Conservation (phyloP, 2,888 invertebrate species). For the Sylvicola cinctus region DNA sequence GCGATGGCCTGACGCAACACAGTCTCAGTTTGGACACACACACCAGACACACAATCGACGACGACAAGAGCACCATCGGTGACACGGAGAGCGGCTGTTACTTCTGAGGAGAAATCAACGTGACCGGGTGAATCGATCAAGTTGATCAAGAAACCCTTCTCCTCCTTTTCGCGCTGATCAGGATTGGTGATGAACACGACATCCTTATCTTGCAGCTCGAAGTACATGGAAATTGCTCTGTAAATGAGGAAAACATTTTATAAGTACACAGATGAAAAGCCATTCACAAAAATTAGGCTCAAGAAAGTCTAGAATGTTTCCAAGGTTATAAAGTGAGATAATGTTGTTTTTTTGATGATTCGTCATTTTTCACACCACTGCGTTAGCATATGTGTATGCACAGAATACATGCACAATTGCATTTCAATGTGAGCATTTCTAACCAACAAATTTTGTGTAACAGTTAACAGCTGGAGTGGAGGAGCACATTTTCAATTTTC, state of each 20-base stretch:
- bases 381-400: no score
- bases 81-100: conserved; percentile 98
- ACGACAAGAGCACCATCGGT: conserved; percentile 99
- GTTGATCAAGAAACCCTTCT: conserved; percentile 97
- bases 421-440: no score
- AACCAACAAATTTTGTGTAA: no score
- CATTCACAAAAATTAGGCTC: background rate
- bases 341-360: no score
- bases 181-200: conserved; percentile 76
- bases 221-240: conserved; percentile 99
- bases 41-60: conserved; percentile 99
- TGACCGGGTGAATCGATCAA: conserved; percentile 99
- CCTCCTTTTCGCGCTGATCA: conserved; percentile 76
- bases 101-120: conserved; percentile 99
- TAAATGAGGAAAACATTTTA: conserved; percentile 12
- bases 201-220: conserved; percentile 90
- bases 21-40: conserved; percentile 99
- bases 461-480: no score
- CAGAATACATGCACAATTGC: no score
- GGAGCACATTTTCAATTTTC: no score
- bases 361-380: no score
- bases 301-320: no score
- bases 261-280: conserved; percentile 1
- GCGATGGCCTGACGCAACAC: conserved; percentile 99
- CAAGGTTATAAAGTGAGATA: no score